A percentile compares a stretch with the other conserved stretches of the same genome.
phyloP scores from a whole-genome alignment of 2,113 vertebrate genomes.

The Corvus hawaiiensis region DNA sequence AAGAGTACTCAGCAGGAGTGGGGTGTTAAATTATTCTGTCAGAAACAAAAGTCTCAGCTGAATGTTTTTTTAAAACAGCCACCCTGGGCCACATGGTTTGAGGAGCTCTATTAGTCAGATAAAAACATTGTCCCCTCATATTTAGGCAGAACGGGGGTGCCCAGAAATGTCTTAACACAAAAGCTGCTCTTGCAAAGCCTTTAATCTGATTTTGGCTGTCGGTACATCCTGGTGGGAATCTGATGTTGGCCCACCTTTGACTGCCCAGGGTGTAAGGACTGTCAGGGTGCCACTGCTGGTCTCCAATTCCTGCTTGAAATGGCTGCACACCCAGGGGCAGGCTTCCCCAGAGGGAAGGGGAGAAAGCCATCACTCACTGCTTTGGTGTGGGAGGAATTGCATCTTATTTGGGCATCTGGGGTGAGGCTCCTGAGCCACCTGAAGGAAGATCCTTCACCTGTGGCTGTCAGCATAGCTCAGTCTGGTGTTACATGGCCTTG shows the following conservation, averaged over 20 bases:
- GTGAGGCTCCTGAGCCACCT: not conserved
- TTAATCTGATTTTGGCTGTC: not conserved
- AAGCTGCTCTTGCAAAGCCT: not conserved
- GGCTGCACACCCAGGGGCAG: not conserved
- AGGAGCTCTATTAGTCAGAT: not conserved
- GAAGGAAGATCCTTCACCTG: not conserved
- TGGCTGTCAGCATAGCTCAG: not conserved
- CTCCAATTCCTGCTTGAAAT: not conserved
- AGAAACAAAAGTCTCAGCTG: conserved; percentile 11
- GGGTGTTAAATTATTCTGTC: not conserved
- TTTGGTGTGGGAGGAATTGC: not conserved
- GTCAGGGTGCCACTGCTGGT: not conserved
- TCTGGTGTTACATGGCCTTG: not conserved
- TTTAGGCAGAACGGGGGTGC: not conserved
- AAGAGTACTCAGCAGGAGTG: not conserved
- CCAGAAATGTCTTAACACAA: not conserved
- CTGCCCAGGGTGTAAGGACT: rapidly evolving
- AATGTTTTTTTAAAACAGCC: not conserved
- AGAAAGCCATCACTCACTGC: not conserved
- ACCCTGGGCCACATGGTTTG: not conserved
- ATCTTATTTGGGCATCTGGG: not conserved
- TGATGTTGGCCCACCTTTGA: not conserved
- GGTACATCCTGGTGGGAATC: not conserved
- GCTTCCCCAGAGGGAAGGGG: not conserved
- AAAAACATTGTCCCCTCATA: not conserved